phyloP scores from a whole-genome alignment of 1,140 invertebrate genomes.

The Drosophila tristis region DNA sequence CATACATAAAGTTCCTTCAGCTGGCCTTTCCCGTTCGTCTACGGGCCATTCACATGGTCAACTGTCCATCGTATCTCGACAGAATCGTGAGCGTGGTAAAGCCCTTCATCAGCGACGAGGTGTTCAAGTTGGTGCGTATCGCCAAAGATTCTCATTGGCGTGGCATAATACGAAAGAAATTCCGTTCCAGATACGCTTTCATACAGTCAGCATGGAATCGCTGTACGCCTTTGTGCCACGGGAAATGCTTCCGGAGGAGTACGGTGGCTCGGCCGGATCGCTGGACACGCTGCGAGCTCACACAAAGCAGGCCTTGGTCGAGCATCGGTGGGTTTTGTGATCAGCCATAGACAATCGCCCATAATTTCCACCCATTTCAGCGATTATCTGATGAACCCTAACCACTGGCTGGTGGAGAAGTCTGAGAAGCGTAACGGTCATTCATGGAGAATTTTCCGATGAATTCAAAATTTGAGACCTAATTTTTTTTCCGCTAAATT shows the following conservation, averaged over 20 bases:
- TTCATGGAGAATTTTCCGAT: constrained; percentile 65
- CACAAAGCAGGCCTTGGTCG: constrained; percentile 84
- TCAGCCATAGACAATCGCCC: background rate
- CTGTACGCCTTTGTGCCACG: constrained; percentile 87
- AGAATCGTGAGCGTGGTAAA: constrained; percentile 87
- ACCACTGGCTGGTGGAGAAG: constrained; percentile 69
- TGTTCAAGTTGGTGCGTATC: constrained; percentile 80
- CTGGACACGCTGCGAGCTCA: constrained; percentile 86
- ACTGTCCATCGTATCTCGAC: constrained; percentile 87
- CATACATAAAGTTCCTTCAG: constrained; percentile 85
- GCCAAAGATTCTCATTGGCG: background rate
- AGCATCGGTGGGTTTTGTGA: constrained; percentile 57
- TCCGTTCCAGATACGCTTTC: constrained; percentile 86
- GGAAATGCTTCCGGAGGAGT: constrained; percentile 88
- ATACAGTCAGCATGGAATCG: constrained; percentile 86
- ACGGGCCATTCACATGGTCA: constrained; percentile 90
- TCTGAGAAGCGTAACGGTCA: constrained; percentile 57
- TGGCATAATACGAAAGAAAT: background rate
- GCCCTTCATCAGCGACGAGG: constrained; percentile 88
- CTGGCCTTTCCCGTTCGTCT: constrained; percentile 90
- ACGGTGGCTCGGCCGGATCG: constrained; percentile 87
- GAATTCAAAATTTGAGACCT: constrained; percentile 9
- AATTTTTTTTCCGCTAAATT: constrained; percentile 1
- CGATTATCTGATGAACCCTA: constrained; percentile 74
- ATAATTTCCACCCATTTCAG: constrained; percentile 34